Evolutionary conservation across 2,113 vertebrate species (phyloP), one percentile per base, ranked within the genome.

Genomic region (Callipepla squamata): DNA sequence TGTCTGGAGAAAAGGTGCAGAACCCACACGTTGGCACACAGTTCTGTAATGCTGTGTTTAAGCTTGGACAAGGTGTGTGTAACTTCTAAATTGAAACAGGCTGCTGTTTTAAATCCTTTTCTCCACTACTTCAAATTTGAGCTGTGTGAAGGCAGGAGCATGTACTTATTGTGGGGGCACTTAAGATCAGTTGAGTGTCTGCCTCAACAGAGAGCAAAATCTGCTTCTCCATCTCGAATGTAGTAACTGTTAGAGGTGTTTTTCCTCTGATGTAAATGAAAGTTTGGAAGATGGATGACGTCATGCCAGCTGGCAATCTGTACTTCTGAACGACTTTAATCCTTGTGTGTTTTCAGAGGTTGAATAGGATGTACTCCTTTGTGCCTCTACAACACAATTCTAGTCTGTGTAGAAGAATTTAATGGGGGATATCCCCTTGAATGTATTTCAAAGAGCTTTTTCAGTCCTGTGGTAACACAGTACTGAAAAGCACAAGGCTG

Each of bases 171-270:
- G 3, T 25, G 38, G 38, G 38, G 23, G 7, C 6, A 7, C 19
- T 94, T 81, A 0, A 87, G 40, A 42, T 59, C 14, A 22, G 9
- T 55, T 80, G 17, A 38, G 8, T 59, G 18, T 47, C 12, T 79
- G 25, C 7, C 67, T 40, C 28, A n/a, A 9, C 28, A 69, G 30
- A n/a, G 55, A 32, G 36, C 7, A 15, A 57, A 22, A 7, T 48
- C 20, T 57, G 28, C 9, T 70, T 78, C 9, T 42, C 65, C 45
- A 12, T 6, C 20, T 83, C 5, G 59, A 1, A 38, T 13, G 1
- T 2, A 1, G 20, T 23, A 0, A 6, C 6, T 12, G 17, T 23
- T 45, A 47, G 55, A 67, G 34, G 2, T 2, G 1, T 7, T 65
- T 47, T 68, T 89, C 7, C 23, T 58, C 55, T 58, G 30, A n/a